Evolutionary conservation across 2,113 vertebrate species (phyloP).

Genomic region (Oreochromis tanganicae): DNA sequence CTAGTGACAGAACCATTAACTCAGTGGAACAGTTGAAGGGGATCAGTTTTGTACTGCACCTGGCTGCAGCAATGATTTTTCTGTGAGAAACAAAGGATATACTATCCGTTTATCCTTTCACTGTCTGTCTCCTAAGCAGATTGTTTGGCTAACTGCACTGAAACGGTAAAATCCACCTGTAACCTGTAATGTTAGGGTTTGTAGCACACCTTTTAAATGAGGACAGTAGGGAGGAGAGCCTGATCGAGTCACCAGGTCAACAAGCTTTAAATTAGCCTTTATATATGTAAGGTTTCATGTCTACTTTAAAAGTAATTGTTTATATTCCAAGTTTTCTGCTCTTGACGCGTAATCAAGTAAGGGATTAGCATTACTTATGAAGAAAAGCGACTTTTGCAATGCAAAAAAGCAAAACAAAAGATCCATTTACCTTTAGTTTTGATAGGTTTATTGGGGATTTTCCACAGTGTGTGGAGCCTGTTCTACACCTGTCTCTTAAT

Average conservation of each 20-base stretch:
- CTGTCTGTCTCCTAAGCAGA: not conserved
- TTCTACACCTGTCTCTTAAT: not conserved
- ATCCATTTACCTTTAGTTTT: not conserved
- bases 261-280: not conserved
- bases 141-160: not conserved
- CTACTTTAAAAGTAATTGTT: not conserved
- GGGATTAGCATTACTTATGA: not conserved
- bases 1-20: not conserved
- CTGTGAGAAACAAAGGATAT: not conserved
- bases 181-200: not conserved
- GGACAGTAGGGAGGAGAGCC: not conserved
- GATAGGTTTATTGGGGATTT: not conserved
- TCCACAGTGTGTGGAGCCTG: not conserved
- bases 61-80: not conserved
- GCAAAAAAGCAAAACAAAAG: not conserved
- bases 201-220: not conserved
- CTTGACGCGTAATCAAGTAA: too few species aligned
- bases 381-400: not conserved
- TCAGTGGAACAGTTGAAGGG: not conserved
- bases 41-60: not conserved
- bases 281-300: not conserved
- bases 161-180: not conserved
- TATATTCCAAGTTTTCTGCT: not conserved
- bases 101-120: not conserved
- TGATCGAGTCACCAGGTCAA: not conserved